Evolutionary conservation across 2,113 vertebrate species (phyloP).

Genomic region (Podiceps cristatus): DNA sequence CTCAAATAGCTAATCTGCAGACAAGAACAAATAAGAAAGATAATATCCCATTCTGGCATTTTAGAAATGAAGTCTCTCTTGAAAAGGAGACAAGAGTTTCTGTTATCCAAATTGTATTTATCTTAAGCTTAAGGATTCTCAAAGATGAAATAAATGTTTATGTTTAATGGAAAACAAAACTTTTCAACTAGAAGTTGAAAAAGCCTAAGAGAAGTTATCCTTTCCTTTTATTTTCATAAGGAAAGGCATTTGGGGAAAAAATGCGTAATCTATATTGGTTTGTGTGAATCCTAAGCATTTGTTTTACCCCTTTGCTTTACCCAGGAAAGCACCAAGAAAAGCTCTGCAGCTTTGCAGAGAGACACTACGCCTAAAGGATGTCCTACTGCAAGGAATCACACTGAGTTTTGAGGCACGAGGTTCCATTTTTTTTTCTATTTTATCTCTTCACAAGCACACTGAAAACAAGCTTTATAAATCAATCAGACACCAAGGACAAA

Average conservation of each 20-base stretch:
- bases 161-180: neutral
- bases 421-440: neutral
- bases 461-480: slow-evolving; percentile 22
- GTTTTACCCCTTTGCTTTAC: neutral
- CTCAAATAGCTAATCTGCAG: slow-evolving; percentile 25
- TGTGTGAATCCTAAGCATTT: neutral
- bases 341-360: neutral
- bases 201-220: neutral
- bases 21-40: slow-evolving; percentile 24
- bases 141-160: neutral
- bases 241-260: neutral
- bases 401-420: neutral
- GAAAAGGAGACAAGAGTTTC: neutral
- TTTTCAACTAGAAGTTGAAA: neutral
- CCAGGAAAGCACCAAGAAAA: neutral
- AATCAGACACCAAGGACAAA: slow-evolving; percentile 13
- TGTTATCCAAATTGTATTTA: slow-evolving; percentile 12
- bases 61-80: slow-evolving; percentile 18
- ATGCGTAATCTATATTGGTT: neutral
- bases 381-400: neutral
- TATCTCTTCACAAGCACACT: neutral
- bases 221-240: neutral
- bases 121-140: slow-evolving; percentile 1
- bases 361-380: neutral
- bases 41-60: neutral